phyloP scores from a whole-genome alignment of 2,113 vertebrate species.

The Pomatostomus ruficeps region DNA sequence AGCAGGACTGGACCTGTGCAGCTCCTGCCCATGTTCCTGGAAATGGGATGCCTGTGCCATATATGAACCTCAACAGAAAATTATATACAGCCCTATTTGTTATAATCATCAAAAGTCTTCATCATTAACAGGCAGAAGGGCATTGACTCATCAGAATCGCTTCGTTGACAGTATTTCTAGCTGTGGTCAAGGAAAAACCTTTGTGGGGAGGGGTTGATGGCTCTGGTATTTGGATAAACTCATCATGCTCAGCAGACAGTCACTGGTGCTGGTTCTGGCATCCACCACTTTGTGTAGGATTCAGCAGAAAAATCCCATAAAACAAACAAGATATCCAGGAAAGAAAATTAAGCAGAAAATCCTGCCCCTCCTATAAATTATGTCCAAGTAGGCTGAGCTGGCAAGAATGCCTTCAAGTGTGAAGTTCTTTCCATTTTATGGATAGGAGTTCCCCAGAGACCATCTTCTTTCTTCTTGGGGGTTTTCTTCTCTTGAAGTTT shows the following conservation, averaged over 20 bases:
- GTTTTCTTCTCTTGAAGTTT: not conserved
- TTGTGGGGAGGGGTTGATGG: not conserved
- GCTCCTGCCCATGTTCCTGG: not conserved
- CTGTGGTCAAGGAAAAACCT: not conserved
- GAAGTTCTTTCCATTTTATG: conserved; percentile 25
- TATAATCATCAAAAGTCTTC: not conserved
- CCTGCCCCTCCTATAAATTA: conserved; percentile 33
- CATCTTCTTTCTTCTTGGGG: not conserved
- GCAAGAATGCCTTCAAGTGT: conserved; percentile 43
- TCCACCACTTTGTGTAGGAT: not conserved
- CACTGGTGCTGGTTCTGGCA: not conserved
- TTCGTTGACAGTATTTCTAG: not conserved
- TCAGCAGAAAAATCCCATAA: not conserved
- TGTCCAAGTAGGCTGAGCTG: conserved; percentile 28
- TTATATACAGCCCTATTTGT: not conserved
- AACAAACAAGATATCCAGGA: not conserved
- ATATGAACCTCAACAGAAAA: not conserved
- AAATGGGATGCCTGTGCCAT: not conserved
- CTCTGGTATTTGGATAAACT: not conserved
- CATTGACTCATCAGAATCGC: not conserved
- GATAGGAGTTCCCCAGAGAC: not conserved
- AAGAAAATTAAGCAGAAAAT: conserved; percentile 23
- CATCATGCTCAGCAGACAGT: not conserved
- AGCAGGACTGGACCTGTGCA: not conserved
- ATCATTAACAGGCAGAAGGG: not conserved